Evolutionary conservation across 1,140 invertebrate species (phyloP).

Genomic region (Habropoda laboriosa): DNA sequence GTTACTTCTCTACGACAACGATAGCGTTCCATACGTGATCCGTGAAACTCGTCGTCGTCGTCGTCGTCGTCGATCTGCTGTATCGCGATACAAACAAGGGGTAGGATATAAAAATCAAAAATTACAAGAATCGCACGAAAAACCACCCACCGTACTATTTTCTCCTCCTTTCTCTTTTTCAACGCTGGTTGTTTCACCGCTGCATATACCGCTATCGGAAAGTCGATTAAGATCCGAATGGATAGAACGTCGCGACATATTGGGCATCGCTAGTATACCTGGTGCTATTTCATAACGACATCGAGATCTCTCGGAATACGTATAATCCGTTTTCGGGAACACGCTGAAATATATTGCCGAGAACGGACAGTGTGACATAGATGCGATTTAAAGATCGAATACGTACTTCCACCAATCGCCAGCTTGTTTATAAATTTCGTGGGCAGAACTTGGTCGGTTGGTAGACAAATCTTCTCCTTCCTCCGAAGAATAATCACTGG

Average conservation of each 20-base stretch:
- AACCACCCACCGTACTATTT: constrained; percentile 56
- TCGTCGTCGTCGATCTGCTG: too few relatives aligned
- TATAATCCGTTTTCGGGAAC: constrained; percentile 92
- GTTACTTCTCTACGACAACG: constrained; percentile 56
- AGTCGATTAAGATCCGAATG: constrained; percentile 70
- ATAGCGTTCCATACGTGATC: constrained; percentile 55
- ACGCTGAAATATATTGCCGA: constrained; percentile 80
- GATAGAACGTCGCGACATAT: constrained; percentile 88
- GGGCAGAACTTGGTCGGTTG: constrained; percentile 69
- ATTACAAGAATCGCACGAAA: too few relatives aligned
- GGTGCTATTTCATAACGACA: constrained; percentile 89
- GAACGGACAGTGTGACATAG: neutral
- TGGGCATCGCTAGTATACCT: constrained; percentile 89
- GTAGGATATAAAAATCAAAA: too few relatives aligned
- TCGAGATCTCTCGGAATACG: constrained; percentile 88
- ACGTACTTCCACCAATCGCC: constrained; percentile 82
- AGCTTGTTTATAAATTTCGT: constrained; percentile 78
- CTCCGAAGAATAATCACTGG: constrained; percentile 79
- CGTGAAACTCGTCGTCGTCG: neutral
- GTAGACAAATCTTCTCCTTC: constrained; percentile 75
- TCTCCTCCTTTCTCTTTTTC: constrained; percentile 51
- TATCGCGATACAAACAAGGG: too few relatives aligned
- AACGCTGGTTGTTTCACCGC: constrained; percentile 47
- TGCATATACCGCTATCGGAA: constrained; percentile 52
- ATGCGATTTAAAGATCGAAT: neutral